These are phyloP conservation scores for Trachops cirrhosus DNA, from an alignment of 2,797 vertebrate species.

Conservation along the genomic window DNA sequence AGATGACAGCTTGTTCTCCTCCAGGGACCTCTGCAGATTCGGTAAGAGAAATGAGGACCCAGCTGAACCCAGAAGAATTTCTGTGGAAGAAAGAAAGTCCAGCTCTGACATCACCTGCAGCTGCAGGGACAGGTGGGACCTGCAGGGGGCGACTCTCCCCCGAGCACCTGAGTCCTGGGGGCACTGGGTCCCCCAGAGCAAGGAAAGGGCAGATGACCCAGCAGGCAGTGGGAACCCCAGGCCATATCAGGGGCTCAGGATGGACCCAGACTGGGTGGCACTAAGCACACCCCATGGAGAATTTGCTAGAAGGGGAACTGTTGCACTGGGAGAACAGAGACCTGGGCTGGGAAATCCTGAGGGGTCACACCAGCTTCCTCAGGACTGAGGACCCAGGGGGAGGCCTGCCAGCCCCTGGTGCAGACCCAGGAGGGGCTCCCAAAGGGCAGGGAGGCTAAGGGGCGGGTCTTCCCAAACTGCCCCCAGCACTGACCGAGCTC, in stretches of 20 bases:
- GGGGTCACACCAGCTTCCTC: neutral
- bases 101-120: neutral
- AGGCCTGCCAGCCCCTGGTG: no score
- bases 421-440: neutral
- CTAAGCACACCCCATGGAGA: neutral
- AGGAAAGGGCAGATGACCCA: no score
- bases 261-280: fast-evolving
- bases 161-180: neutral
- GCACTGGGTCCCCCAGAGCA: neutral
- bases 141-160: neutral
- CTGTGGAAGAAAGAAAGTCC: neutral
- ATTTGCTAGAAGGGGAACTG: neutral
- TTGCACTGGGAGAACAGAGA: no score
- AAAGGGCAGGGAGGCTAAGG: neutral
- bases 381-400: neutral
- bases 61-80: neutral
- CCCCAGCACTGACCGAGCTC: neutral
- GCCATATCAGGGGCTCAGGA: neutral
- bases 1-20: neutral
- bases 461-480: no score
- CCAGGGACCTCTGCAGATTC: neutral
- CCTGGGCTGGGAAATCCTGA: no score
- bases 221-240: neutral
- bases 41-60: neutral
- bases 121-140: neutral